Evolutionary conservation across 2,113 vertebrate genomes (phyloP), one percentile per base, ranked within the genome.

Genomic region (Pelusios castaneus): DNA sequence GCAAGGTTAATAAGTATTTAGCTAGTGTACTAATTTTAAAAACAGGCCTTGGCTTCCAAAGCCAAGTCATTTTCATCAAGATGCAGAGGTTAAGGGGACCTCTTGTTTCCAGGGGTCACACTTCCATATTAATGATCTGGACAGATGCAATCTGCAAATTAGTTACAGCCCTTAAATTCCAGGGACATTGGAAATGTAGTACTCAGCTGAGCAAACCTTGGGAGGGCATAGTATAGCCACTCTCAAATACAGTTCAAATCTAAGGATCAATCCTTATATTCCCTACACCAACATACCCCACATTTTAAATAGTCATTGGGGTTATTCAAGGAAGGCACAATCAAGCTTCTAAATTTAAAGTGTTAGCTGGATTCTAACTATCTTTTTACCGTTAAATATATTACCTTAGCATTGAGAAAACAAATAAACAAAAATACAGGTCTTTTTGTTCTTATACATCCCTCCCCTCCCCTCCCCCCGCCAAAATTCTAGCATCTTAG

Each of bases 1-100:
- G 58, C 13, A 45, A 95, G 88, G 87, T 95, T 86, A 91, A 82
- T 84, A 95, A 80, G 91, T 91, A 93, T 60, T 95, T 89, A 85
- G 79, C 52, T 79, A 41, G 21, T 58, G 34, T 6, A 4, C 47
- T 80, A 88, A 88, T 87, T 75, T 75, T 49, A 91, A 89, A 94
- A 84, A 52, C 6, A 89, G 63, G 73, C 78, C 55, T 43, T 80
- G 1, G 0, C 27, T 85, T 93, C 80, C 52, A 90, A 93, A 89
- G 80, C 80, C 58, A 84, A 55, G 89, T 90, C 43, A 34, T 31
- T 95, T 88, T 76, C 52, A 29, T 90, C 89, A 91, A 87, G 85
- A 86, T 47, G 43, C 29, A 43, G 73, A 77, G 80, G 47, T 67
- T 86, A 77, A 93, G 22, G 89, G 77, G 77, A 86, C 60, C 89